Percentiles rank a stretch among this genome's conserved stretches.
These are phyloP conservation scores for Paraescarpia echinospica DNA, from an alignment of 1,140 invertebrate genomes.

Conservation along the genomic window DNA sequence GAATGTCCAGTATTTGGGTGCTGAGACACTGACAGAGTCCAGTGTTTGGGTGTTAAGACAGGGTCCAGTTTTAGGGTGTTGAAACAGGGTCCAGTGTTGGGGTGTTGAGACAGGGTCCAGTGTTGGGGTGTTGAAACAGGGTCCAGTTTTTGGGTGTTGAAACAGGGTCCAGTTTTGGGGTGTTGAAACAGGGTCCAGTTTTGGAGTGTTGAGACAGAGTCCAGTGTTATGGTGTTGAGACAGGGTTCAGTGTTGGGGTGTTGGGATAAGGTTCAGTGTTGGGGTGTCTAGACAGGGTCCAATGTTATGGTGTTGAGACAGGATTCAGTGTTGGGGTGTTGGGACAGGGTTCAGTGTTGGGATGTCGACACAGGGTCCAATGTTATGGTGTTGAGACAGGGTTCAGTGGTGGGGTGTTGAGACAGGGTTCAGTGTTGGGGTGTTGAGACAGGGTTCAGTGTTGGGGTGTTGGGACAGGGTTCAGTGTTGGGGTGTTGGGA, in stretches of 20 bases:
- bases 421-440: neutral
- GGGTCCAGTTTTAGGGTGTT: neutral
- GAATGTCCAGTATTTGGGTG: neutral
- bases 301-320: no score
- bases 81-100: neutral
- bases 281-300: no score
- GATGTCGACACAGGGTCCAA: neutral
- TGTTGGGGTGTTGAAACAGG: no score
- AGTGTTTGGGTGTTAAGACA: neutral
- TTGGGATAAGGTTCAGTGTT: no score
- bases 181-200: no score
- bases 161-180: neutral
- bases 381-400: neutral
- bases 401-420: neutral
- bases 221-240: no score
- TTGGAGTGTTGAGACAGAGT: no score
- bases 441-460: neutral
- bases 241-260: neutral
- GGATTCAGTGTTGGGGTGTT: neutral
- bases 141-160: neutral
- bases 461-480: neutral
- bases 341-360: neutral
- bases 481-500: neutral
- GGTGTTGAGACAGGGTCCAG: no score
- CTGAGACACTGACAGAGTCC: neutral